Evolutionary conservation across 2,797 vertebrate genomes (phyloP).

Genomic region (Enteromius thamalakanensis): DNA sequence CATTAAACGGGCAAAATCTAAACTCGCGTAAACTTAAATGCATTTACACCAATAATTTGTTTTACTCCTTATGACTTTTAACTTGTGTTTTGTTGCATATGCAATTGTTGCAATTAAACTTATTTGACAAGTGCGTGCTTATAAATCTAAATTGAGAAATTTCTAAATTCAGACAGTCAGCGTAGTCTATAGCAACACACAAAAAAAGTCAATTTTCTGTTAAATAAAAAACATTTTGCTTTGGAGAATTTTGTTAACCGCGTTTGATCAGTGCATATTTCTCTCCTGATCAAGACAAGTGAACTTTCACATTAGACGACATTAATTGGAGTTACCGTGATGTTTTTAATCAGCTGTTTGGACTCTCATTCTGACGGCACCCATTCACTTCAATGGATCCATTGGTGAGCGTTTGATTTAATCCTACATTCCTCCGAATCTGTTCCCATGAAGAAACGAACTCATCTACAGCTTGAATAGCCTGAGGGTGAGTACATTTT

Average conservation of each 20-base stretch:
- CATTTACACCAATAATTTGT: background rate
- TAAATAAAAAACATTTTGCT: background rate
- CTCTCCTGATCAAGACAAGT: background rate
- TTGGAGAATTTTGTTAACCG: background rate
- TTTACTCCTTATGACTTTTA: no score
- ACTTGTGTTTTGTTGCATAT: background rate
- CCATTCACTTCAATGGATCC: background rate
- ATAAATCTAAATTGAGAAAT: background rate
- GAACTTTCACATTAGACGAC: background rate
- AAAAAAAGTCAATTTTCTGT: background rate
- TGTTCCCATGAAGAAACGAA: background rate
- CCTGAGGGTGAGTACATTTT: background rate
- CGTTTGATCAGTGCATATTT: background rate
- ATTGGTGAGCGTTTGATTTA: background rate
- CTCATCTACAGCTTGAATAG: background rate
- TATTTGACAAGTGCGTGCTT: no score
- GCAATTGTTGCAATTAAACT: background rate
- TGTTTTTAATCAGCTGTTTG: background rate
- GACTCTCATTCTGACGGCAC: background rate
- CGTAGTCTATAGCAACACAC: background rate
- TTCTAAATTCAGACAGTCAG: background rate
- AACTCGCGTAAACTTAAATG: background rate
- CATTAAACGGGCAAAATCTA: background rate
- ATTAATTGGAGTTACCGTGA: no score
- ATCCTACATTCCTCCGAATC: background rate